Conservation (phyloP, 2,797 vertebrate genomes). For the Hoplostethus mediterraneus region DNA sequence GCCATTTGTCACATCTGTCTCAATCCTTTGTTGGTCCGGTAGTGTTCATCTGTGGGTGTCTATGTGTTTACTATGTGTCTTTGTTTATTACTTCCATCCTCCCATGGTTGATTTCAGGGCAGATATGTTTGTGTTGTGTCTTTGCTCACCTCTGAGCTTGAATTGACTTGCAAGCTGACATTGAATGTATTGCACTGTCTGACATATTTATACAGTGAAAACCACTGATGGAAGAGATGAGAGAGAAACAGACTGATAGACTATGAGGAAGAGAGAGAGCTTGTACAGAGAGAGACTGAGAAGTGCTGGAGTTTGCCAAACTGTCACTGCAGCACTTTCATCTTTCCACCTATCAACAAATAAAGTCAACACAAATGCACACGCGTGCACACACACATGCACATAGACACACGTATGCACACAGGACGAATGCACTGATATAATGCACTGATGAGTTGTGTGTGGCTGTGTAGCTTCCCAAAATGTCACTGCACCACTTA, state of each 20-base stretch:
- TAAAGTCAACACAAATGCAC: background rate
- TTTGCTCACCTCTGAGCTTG: too few species aligned
- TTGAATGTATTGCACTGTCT: background rate
- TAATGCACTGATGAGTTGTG: background rate
- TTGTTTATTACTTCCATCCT: slow-evolving; percentile 2
- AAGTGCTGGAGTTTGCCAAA: background rate
- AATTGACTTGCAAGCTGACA: too few species aligned
- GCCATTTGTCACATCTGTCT: slow-evolving; percentile 22
- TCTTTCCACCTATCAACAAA: background rate
- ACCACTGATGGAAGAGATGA: background rate
- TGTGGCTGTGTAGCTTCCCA: too few species aligned
- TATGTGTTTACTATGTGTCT: background rate
- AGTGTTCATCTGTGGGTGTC: background rate
- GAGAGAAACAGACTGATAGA: background rate
- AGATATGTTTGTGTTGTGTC: too few species aligned
- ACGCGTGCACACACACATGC: background rate
- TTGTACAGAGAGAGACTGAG: background rate
- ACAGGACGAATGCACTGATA: background rate
- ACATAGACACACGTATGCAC: background rate
- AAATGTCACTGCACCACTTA: too few species aligned
- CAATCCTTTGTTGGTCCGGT: slow-evolving; percentile 17
- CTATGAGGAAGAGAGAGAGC: background rate
- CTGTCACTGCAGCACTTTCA: background rate
- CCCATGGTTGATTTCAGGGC: background rate
- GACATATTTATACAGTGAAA: background rate